These are phyloP conservation scores for Fregata magnificens DNA, from an alignment of 2,113 vertebrate species.

Conservation along the genomic window DNA sequence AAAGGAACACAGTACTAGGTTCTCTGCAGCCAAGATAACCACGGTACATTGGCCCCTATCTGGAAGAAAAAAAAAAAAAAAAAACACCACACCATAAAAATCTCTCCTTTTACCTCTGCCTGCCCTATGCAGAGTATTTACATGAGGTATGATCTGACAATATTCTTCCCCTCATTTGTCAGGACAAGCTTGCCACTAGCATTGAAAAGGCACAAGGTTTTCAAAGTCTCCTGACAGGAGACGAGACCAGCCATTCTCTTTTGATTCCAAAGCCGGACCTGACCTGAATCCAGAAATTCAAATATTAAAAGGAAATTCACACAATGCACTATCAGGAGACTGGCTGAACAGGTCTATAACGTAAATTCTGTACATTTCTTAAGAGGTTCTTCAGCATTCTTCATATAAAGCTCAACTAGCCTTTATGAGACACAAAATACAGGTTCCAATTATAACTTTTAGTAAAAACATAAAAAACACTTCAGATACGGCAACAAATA, in stretches of 20 bases:
- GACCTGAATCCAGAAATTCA: neutral
- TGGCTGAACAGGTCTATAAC: neutral
- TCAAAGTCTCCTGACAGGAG: neutral
- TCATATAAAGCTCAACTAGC: neutral
- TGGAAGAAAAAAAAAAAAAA: neutral
- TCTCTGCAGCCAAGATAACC: neutral
- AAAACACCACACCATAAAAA: neutral
- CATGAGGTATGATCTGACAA: neutral
- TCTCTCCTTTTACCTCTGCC: neutral
- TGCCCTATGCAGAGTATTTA: no score
- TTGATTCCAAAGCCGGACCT: neutral
- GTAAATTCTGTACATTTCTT: neutral
- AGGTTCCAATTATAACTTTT: neutral
- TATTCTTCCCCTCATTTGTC: neutral
- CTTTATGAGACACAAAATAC: neutral
- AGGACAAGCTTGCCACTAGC: neutral
- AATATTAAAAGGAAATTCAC: neutral
- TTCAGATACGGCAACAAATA: neutral
- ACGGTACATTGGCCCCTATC: rapidly evolving
- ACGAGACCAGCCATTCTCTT: rapidly evolving
- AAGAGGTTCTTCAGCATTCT: neutral
- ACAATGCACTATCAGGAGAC: neutral
- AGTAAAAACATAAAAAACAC: neutral
- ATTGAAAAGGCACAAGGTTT: neutral
- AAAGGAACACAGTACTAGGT: neutral